Percentiles rank a stretch among this genome's conserved stretches.
Evolutionary conservation across 1,140 invertebrate species (phyloP).

Genomic region (Mya arenaria): DNA sequence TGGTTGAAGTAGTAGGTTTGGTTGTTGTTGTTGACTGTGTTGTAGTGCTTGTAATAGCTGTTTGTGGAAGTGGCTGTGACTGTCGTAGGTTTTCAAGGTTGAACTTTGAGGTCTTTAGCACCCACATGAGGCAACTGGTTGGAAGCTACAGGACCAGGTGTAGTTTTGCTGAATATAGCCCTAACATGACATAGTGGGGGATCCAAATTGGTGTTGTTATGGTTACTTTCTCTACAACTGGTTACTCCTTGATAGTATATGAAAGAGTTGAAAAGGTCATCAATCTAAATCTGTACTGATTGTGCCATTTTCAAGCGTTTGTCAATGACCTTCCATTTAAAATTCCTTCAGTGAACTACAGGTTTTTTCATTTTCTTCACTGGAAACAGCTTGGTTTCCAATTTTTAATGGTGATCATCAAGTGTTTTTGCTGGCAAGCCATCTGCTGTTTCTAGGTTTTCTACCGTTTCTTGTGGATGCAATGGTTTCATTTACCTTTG

Average conservation of each 20-base stretch:
- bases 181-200: neutral
- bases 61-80: slow-evolving; percentile 27
- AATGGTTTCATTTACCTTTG: slow-evolving; percentile 33
- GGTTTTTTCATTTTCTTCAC: slow-evolving; percentile 5
- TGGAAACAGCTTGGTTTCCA: neutral
- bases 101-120: neutral
- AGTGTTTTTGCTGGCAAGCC: slow-evolving; percentile 6
- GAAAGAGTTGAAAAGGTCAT: no score
- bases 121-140: neutral
- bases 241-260: neutral
- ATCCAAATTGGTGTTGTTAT: neutral
- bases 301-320: no score
- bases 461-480: slow-evolving; percentile 17
- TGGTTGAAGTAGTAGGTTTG: slow-evolving; percentile 37
- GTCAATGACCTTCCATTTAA: no score
- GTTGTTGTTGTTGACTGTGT: slow-evolving; percentile 20
- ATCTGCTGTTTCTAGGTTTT: slow-evolving; percentile 47
- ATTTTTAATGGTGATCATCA: slow-evolving; percentile 22
- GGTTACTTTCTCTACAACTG: neutral
- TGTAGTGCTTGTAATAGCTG: slow-evolving; percentile 26
- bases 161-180: neutral
- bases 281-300: no score
- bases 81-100: neutral
- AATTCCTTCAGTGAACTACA: neutral
- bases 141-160: neutral